Conservation (phyloP, 2,888 invertebrate genomes). For the Noctua fimbriata region DNA sequence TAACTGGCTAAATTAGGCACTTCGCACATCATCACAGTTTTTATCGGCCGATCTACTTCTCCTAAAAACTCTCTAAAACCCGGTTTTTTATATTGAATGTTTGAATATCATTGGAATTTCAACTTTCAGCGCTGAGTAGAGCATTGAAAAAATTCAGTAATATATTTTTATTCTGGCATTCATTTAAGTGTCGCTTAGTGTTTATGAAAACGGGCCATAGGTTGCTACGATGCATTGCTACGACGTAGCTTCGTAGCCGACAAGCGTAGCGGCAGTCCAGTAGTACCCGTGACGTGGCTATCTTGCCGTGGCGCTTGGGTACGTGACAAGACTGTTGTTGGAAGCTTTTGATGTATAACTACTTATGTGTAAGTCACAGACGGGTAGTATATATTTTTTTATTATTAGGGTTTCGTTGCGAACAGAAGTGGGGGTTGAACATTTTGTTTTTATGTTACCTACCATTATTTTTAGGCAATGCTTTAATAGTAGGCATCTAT, state of each 20-base stretch:
- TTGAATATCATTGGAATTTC: not conserved
- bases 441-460: not conserved
- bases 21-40: slow-evolving; percentile 15
- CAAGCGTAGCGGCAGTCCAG: slow-evolving; percentile 7
- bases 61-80: not conserved
- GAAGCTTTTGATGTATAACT: not conserved
- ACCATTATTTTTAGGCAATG: not conserved
- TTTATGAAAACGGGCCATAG: not conserved
- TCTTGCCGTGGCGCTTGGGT: not conserved
- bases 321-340: not conserved
- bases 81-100: not conserved
- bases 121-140: not conserved
- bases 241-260: slow-evolving; percentile 25
- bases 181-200: not conserved
- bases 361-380: not conserved
- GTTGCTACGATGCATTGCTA: slow-evolving; percentile 24
- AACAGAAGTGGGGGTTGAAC: not conserved
- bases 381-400: not conserved
- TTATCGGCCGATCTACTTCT: not conserved
- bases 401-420: not conserved
- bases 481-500: too few relatives aligned
- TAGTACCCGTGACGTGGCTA: not conserved
- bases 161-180: not conserved
- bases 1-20: slow-evolving; percentile 32
- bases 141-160: not conserved